Percentiles rank a stretch among this genome's conserved stretches.
Conservation (phyloP, 2,113 vertebrate species). For the Lepus europaeus region DNA sequence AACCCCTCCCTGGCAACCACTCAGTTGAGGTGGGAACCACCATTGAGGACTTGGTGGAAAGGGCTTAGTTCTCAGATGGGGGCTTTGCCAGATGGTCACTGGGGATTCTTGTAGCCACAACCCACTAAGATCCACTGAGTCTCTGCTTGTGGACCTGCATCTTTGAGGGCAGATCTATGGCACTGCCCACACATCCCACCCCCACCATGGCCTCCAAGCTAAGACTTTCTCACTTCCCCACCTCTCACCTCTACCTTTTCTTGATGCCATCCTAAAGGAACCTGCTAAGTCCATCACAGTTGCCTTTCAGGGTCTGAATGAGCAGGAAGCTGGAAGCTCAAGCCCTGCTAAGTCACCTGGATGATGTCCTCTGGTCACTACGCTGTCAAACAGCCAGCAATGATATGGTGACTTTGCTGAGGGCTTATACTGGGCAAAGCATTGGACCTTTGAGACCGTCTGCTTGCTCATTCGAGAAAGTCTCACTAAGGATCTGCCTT, state of each 20-base stretch:
- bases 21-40: accelerated
- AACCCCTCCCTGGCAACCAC: too few species aligned
- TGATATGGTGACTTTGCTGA: background rate
- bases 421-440: background rate
- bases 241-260: background rate
- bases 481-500: too few species aligned
- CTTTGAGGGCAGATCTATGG: background rate
- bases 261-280: background rate
- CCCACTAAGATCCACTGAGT: background rate
- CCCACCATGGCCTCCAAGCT: background rate
- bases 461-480: background rate
- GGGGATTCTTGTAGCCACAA: background rate
- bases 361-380: too few species aligned
- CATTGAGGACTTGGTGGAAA: background rate
- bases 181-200: background rate
- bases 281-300: background rate
- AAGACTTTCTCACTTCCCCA: background rate
- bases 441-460: background rate
- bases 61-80: background rate
- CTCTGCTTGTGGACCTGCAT: background rate
- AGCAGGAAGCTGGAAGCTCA: too few species aligned
- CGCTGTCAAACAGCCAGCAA: too few species aligned
- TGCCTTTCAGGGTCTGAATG: too few species aligned
- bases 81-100: background rate
- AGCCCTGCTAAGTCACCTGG: background rate